A percentile compares a stretch with the other conserved stretches of the same genome.
Conservation (phyloP, 2,888 invertebrate species). For the Ornithoptera priamus region DNA sequence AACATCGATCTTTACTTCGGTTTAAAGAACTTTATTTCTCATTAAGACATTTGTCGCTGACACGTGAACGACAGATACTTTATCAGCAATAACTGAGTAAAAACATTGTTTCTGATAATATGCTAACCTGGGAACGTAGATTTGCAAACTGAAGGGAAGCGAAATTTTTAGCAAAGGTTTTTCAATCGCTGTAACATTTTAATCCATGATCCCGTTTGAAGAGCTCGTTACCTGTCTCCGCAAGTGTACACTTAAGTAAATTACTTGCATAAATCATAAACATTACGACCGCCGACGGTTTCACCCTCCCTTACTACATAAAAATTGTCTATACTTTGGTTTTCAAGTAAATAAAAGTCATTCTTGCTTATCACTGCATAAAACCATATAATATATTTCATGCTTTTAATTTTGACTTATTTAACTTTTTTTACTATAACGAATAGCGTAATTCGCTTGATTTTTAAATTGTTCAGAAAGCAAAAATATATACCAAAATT, state of each 20-base stretch:
- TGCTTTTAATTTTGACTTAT: too few relatives aligned
- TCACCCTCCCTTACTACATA: background rate
- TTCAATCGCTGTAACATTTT: slow-evolving; percentile 55
- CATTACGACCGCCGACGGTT: slow-evolving; percentile 67
- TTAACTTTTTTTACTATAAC: background rate
- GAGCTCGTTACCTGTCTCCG: slow-evolving; percentile 66
- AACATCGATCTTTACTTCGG: too few relatives aligned
- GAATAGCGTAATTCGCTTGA: too few relatives aligned
- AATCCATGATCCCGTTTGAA: slow-evolving; percentile 62
- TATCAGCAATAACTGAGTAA: too few relatives aligned
- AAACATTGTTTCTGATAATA: too few relatives aligned
- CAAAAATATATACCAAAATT: slow-evolving; percentile 23
- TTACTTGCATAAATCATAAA: slow-evolving; percentile 80
- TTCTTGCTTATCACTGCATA: background rate
- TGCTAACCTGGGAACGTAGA: too few relatives aligned
- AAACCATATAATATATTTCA: background rate
- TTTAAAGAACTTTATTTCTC: too few relatives aligned
- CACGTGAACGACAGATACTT: too few relatives aligned
- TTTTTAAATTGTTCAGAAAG: background rate
- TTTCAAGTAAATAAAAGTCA: background rate
- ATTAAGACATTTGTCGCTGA: too few relatives aligned
- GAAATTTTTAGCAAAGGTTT: background rate
- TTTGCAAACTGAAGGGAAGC: background rate
- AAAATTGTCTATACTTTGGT: background rate
- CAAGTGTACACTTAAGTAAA: slow-evolving; percentile 72